phyloP scores from a whole-genome alignment of 1,140 invertebrate species.

The Macrotrachela quadricornifera region DNA sequence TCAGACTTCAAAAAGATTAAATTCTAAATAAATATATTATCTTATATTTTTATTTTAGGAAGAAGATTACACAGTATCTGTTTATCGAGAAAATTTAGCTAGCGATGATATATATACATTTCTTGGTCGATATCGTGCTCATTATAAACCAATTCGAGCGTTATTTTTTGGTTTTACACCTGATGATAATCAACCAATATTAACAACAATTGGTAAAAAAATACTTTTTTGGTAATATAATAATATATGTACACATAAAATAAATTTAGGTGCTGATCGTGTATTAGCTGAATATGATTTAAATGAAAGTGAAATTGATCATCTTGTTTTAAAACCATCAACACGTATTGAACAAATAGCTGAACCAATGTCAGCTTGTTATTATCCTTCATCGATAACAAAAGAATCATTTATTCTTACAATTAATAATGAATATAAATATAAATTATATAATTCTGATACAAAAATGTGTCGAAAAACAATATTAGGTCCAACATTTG shows the following conservation, averaged over 20 bases:
- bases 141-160: constrained; percentile 28
- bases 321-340: constrained; percentile 24
- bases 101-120: constrained; percentile 12
- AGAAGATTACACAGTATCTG: constrained; percentile 21
- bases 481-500: constrained; percentile 42
- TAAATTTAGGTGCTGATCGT: constrained; percentile 39
- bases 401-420: constrained; percentile 29
- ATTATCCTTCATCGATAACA: constrained; percentile 24
- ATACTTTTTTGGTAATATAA: too few species aligned
- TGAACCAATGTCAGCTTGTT: constrained; percentile 35
- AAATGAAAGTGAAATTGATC: constrained; percentile 28
- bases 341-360: constrained; percentile 41
- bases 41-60: constrained; percentile 16
- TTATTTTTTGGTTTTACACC: constrained; percentile 20
- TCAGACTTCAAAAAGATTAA: too few species aligned
- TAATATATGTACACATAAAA: too few species aligned
- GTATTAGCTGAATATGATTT: constrained; percentile 47
- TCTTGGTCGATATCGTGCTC: constrained; percentile 24
- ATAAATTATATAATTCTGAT: constrained; percentile 40
- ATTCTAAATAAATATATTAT: background rate
- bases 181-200: background rate
- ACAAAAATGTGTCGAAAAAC: constrained; percentile 42
- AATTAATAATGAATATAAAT: constrained; percentile 33
- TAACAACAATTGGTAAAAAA: too few species aligned
- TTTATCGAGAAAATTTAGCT: constrained; percentile 15